phyloP scores from a whole-genome alignment of 2,113 vertebrate genomes.

The Corvus moneduloides region DNA sequence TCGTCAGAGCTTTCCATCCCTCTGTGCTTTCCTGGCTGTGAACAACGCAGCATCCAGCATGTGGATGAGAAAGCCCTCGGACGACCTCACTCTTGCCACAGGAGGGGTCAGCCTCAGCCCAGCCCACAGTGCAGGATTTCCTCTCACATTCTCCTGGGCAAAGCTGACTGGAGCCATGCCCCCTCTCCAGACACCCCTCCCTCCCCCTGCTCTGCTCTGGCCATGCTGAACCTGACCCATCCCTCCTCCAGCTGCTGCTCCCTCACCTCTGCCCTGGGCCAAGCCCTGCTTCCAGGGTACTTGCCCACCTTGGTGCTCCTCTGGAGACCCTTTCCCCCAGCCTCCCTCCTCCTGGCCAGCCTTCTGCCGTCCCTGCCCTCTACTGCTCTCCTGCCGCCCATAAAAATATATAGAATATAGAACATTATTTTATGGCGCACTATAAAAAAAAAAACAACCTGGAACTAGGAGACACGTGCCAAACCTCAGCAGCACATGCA shows the following conservation, averaged over 20 bases:
- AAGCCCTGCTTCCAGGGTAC: background rate
- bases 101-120: background rate
- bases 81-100: background rate
- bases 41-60: accelerated
- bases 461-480: conserved; percentile 23
- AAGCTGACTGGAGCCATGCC: accelerated
- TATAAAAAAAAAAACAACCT: conserved; percentile 19
- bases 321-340: background rate
- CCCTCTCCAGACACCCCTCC: background rate
- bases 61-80: accelerated
- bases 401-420: conserved; percentile 59
- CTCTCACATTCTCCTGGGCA: background rate
- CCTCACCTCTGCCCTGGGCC: background rate
- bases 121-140: accelerated
- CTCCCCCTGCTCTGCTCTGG: too few species aligned
- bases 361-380: background rate
- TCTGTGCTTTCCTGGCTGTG: background rate
- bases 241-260: background rate
- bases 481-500: conserved; percentile 43
- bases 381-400: conserved; percentile 5
- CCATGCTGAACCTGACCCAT: accelerated
- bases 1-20: background rate
- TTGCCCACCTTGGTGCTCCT: background rate
- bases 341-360: background rate
- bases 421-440: conserved; percentile 55